Evolutionary conservation across 2,888 invertebrate species (phyloP).

Genomic region (Onchidella celtica): DNA sequence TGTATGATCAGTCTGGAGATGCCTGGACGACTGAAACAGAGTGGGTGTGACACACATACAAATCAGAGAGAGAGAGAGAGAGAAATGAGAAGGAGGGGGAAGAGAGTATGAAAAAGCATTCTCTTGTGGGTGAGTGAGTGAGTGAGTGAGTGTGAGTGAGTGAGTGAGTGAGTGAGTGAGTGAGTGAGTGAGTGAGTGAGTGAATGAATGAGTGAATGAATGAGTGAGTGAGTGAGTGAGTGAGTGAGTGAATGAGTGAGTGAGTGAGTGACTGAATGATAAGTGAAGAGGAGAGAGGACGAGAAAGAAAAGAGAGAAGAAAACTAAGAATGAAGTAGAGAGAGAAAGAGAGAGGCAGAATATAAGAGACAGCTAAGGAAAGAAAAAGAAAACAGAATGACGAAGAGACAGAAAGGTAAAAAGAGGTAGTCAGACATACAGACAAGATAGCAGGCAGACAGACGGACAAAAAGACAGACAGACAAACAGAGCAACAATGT

Average conservation of each 20-base stretch:
- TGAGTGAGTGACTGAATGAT: neutral
- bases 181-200: neutral
- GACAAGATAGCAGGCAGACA: too few species aligned
- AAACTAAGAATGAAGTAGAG: too few species aligned
- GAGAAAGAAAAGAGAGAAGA: neutral
- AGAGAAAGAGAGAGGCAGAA: neutral
- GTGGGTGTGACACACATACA: too few species aligned
- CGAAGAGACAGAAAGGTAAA: neutral
- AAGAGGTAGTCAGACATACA: neutral
- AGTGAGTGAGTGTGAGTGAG: conserved; percentile 5
- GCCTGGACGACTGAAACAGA: too few species aligned
- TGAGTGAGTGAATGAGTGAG: neutral
- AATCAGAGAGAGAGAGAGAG: too few species aligned
- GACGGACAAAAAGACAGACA: too few species aligned
- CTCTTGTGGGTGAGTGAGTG: conserved; percentile 3
- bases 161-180: conserved; percentile 2
- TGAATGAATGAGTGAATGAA: neutral
- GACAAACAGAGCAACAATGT: too few species aligned
- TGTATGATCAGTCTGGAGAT: too few species aligned
- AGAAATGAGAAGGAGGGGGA: neutral
- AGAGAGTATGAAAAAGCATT: neutral
- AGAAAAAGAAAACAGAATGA: neutral
- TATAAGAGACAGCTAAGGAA: neutral
- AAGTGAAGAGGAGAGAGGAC: neutral
- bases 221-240: conserved; percentile 2